Evolutionary conservation across 2,113 vertebrate genomes (phyloP).

Genomic region (Enhydra lutris): DNA sequence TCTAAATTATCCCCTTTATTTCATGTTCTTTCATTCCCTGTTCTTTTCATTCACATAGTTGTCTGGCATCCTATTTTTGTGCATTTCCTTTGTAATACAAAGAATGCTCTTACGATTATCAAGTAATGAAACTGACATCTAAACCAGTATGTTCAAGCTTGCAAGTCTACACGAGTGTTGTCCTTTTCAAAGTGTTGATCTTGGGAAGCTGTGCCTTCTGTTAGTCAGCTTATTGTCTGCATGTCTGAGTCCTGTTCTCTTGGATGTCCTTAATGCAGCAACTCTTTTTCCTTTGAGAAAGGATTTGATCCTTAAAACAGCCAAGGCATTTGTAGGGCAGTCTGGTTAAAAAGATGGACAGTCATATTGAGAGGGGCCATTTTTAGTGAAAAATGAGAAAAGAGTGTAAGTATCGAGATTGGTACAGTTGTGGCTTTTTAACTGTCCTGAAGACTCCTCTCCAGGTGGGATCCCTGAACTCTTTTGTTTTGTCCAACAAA

Average conservation of each 20-base stretch:
- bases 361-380: neutral
- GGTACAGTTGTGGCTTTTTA: neutral
- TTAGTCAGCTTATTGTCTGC: neutral
- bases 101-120: neutral
- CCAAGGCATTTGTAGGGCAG: neutral
- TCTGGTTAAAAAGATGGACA: neutral
- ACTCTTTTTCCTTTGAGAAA: constrained; percentile 31
- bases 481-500: neutral
- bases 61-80: neutral
- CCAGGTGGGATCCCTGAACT: neutral
- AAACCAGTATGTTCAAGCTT: neutral
- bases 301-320: constrained; percentile 24
- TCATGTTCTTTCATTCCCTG: neutral
- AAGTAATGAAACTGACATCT: neutral
- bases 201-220: neutral
- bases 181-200: neutral
- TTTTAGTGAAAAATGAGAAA: constrained; percentile 21
- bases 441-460: neutral
- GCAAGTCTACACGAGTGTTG: neutral
- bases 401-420: neutral
- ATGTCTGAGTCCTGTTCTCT: neutral
- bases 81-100: neutral
- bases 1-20: neutral
- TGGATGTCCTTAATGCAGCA: neutral
- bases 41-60: neutral